phyloP scores from a whole-genome alignment of 2,797 vertebrate species.

The Lagorchestes hirsutus region DNA sequence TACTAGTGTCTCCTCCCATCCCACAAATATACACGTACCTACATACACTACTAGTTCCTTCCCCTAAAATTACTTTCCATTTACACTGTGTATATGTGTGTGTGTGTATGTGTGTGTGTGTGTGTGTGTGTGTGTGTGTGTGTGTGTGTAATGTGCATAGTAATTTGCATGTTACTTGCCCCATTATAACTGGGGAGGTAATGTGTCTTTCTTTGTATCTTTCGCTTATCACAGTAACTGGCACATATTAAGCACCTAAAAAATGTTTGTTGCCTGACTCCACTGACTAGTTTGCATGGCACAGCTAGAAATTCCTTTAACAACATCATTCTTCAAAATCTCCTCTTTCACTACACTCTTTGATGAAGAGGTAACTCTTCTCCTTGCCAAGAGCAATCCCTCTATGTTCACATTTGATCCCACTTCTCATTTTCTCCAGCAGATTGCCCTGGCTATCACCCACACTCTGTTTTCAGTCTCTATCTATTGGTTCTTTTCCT shows the following conservation, averaged over 20 bases:
- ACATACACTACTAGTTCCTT: background rate
- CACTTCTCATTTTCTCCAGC: background rate
- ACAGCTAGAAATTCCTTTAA: background rate
- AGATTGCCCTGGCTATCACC: background rate
- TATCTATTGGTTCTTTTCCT: background rate
- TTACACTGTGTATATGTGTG: background rate
- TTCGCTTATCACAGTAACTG: background rate
- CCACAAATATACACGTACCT: background rate
- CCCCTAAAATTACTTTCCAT: background rate
- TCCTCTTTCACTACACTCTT: background rate
- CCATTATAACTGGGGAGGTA: background rate
- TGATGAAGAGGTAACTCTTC: background rate
- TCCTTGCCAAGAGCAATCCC: background rate
- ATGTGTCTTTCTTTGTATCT: background rate
- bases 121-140: background rate
- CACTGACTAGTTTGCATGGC: background rate
- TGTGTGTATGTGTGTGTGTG: background rate
- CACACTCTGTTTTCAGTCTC: background rate
- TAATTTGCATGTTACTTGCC: background rate
- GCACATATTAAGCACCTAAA: background rate
- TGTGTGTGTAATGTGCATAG: background rate
- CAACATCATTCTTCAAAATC: background rate
- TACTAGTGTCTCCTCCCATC: background rate
- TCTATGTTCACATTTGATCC: background rate
- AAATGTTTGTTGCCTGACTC: background rate